Conservation (phyloP, 2,888 invertebrate genomes). For the Drosophila acutilabella region DNA sequence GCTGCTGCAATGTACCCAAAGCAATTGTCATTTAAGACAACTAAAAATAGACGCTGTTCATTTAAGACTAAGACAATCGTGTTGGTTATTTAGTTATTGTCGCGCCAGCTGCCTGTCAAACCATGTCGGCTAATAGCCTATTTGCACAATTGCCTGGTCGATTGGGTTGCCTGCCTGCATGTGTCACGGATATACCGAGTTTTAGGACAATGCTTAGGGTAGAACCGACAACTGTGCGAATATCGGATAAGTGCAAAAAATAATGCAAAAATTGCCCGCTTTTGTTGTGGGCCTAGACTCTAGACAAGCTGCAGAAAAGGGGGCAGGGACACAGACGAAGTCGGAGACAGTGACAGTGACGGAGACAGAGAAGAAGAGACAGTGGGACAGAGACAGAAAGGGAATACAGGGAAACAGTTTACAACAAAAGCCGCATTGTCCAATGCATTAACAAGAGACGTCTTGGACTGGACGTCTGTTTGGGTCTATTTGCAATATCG, state of each 20-base stretch:
- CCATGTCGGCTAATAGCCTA: conserved; percentile 56
- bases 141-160: conserved; percentile 64
- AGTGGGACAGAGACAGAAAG: not conserved
- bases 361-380: not conserved
- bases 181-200: conserved; percentile 10
- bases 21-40: conserved; percentile 8
- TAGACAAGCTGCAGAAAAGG: conserved; percentile 61
- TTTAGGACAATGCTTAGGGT: conserved; percentile 53
- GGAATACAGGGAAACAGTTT: conserved; percentile 48
- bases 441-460: conserved; percentile 65
- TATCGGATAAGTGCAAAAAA: conserved; percentile 69
- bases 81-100: conserved; percentile 17
- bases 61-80: conserved; percentile 4
- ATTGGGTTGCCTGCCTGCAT: conserved; percentile 22
- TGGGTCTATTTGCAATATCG: conserved; percentile 61
- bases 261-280: conserved; percentile 48
- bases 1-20: not conserved
- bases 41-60: conserved; percentile 8
- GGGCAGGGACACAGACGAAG: conserved; percentile 30
- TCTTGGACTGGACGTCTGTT: conserved; percentile 32
- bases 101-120: conserved; percentile 41
- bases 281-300: conserved; percentile 71
- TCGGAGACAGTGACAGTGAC: conserved; percentile 13
- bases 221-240: conserved; percentile 48
- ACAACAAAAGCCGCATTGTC: conserved; percentile 70